Percentiles rank a stretch among this genome's conserved stretches.
Evolutionary conservation across 2,888 invertebrate genomes (phyloP).

Genomic region (Ennomos quercinarius): DNA sequence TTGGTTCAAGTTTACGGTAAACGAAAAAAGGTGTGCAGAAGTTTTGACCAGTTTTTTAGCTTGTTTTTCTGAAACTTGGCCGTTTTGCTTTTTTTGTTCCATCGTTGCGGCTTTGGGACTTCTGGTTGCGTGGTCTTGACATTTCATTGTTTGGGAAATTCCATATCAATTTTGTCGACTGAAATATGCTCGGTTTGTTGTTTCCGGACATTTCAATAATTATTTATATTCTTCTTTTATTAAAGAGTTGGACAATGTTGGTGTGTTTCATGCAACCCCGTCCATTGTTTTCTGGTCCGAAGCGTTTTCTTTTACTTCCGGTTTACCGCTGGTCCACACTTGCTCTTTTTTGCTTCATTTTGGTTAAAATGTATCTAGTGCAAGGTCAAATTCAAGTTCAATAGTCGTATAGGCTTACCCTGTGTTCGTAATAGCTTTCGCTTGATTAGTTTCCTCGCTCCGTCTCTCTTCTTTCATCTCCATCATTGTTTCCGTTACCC

Average conservation of each 20-base stretch:
- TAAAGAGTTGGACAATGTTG: too few relatives aligned
- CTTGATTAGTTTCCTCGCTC: slow-evolving; percentile 22
- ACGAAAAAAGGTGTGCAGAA: slow-evolving; percentile 26
- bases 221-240: too few relatives aligned
- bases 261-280: too few relatives aligned
- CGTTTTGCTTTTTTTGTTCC: slow-evolving; percentile 20
- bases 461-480: slow-evolving; percentile 6
- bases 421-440: slow-evolving; percentile 18
- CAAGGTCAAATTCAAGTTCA: too few relatives aligned
- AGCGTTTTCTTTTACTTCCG: too few relatives aligned
- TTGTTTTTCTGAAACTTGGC: slow-evolving; percentile 17
- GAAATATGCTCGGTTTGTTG: not conserved
- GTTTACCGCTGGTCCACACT: too few relatives aligned
- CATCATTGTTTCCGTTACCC: slow-evolving; percentile 15
- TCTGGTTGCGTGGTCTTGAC: slow-evolving; percentile 27
- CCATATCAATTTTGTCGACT: slow-evolving; percentile 14
- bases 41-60: slow-evolving; percentile 20
- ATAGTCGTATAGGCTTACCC: not conserved
- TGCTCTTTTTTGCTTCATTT: too few relatives aligned
- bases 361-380: too few relatives aligned
- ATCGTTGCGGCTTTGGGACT: slow-evolving; percentile 15
- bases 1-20: slow-evolving; percentile 19
- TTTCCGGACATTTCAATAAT: too few relatives aligned
- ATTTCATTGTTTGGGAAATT: slow-evolving; percentile 20
- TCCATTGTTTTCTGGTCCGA: too few relatives aligned